Evolutionary conservation across 30 jellyfish, hydroid and myxozoan genomes (phyloP), one percentile per base, ranked within the genome.

Genomic region (Hydractinia symbiolongicarpus): DNA sequence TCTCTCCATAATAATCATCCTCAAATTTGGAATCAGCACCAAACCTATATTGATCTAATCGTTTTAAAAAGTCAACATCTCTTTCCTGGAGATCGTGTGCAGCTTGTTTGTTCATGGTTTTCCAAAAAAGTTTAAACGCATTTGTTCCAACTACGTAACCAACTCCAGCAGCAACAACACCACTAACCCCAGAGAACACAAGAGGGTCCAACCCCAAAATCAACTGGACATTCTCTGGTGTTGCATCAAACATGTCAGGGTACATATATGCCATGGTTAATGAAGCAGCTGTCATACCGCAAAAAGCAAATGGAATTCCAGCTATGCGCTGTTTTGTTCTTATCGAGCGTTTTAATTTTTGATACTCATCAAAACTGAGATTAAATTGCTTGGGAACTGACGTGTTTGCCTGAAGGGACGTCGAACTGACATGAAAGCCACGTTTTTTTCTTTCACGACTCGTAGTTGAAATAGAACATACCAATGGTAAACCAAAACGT

Each of bases 171-270:
- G 95, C 82, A 10, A 84, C 91, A 11, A 86, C 91, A 13, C 98
- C 98, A 82, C 95, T 81, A 17, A 91, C 79, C 54, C 98, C 98
- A 86, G 94, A 86, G 81, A 91, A 91, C 13, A 91, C 95, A 53
- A 91, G 86, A 53, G 98, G 98, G 67, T 91, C 98, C 8, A 91
- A 92, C 0, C 98, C 97, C 98, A 91, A 82, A 61, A 91, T 86
- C 82, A 91, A 77, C 73, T 91, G 98, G 49, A 91, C 98, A 83
- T 83, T 91, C 20, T 91, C 98, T 8, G 98, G 98, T 0, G 98
- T 91, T 54, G 98, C 98, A 91, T 91, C 98, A 86, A 91, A 91
- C 98, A 91, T 91, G 57, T 91, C 98, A 61, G 98, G 98, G 73
- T 81, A 86, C 98, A 91, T 82, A 85, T 91, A 91, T 54, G 98